Evolutionary conservation across 2,888 invertebrate species (phyloP), one percentile per base, ranked within the genome.

Genomic region (Coremacera marginata): DNA sequence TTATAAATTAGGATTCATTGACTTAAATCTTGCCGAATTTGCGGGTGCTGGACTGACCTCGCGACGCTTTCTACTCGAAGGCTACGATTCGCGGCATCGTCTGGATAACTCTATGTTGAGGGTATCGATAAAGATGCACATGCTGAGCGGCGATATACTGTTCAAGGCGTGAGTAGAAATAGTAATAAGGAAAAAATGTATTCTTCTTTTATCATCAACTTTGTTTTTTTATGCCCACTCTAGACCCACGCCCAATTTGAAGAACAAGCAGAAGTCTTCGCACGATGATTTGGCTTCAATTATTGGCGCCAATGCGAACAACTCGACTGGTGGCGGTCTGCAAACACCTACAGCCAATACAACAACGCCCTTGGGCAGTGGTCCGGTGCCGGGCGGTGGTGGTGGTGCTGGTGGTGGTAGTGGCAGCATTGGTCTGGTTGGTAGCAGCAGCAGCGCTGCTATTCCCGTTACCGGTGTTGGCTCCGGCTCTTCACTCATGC

Each of bases 21-120:
- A 98, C 91, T 92, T 99, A 86, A 98, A 99, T 91, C 93, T 99
- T 88, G 96, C 98, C 78, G 98, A 98, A 91, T 96, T 96, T 90
- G 98, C 99, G 76, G 98, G 98, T 81, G 94, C 97, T 57, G 98
- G 98, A 57, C 92, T 94, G 85, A 94, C 94, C 78, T 93, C 94
- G 84, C 93, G 96, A 82, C 94, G 96, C 84, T 98, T 96, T 89
- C 92, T 99, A 81, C 92, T 99, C 80, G 98, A 98, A 91, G 99
- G 98, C 22, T 99, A 99, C 91, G 97, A 98, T 90, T 93, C 94
- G 81, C 92, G 95, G 82, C 95, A 96, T 87, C 92, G 99, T 75
- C 96, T 97, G 90, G 98, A 99, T 91, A 99, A 99, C 91, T 98
- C 98, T 82, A 97, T 96, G 93, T 93, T 99, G 83, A 93, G 95